Evolutionary conservation across 2,113 vertebrate genomes (phyloP), one percentile per base, ranked within the genome.

Genomic region (Mohoua ochrocephala): DNA sequence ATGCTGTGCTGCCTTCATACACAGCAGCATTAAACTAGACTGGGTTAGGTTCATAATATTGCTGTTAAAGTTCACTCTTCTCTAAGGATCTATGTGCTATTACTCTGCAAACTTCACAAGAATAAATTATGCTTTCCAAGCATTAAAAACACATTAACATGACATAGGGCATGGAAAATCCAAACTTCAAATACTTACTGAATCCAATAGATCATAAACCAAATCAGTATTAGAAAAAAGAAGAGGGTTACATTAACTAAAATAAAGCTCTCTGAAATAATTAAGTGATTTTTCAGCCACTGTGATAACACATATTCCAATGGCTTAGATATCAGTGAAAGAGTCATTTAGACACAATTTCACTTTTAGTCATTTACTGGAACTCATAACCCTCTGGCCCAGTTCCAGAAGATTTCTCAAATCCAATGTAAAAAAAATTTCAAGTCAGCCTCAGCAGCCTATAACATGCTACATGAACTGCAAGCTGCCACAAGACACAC

Each of bases 291-390:
- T 92, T 87, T 91, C 87, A 87, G 85, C 71, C 71, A 54, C 64
- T 85, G 49, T 49, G 76, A 92, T 95, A 97, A 94, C 74, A 68
- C 42, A 87, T 39, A 95, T 84, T 97, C 82, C 61, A 83, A 60
- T 54, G 44, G 44, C 56, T 94, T 61, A 77, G 84, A 87, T 73
- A 95, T 85, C 85, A 97, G 60, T 13, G 47, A 85, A 91, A 91
- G 83, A 96, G 82, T 59, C 35, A 96, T 95, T 96, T 93, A 96
- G 94, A 87, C 88, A 64, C 74, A 84, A 89, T 93, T 96, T 94
- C 89, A 86, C 69, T 95, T 96, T 49, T 94, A 96, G 80, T 57
- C 89, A 93, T 96, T 97, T 97, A 96, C 69, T 96, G 89, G 73
- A 98, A 97, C 22, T 70, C 70, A 91, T 78, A 84, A 93, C 81